Conservation (phyloP, 2,888 invertebrate species). For the Meiosimyza decipiens region DNA sequence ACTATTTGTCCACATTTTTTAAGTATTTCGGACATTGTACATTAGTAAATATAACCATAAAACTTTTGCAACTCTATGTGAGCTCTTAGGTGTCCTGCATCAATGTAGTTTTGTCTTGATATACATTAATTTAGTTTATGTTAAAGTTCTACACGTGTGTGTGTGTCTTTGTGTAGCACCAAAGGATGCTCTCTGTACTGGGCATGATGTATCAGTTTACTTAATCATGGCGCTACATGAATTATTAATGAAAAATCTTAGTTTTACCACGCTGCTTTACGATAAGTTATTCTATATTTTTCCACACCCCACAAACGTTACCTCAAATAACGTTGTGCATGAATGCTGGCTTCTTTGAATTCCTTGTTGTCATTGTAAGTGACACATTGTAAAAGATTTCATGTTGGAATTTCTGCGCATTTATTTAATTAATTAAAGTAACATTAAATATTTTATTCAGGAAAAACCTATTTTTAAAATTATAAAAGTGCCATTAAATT, state of each 20-base stretch:
- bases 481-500: background rate
- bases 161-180: too few species aligned
- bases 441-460: too few species aligned
- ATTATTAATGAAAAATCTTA: conserved; percentile 32
- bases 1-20: too few species aligned
- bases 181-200: background rate
- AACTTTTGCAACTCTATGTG: too few species aligned
- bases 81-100: too few species aligned
- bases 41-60: too few species aligned
- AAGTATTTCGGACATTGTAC: too few species aligned
- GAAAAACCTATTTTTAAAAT: too few species aligned
- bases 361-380: background rate
- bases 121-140: too few species aligned
- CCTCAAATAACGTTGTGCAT: too few species aligned
- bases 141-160: too few species aligned
- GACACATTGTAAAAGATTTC: background rate
- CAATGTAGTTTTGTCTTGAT: too few species aligned
- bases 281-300: background rate
- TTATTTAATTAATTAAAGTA: background rate
- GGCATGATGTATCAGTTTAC: conserved; percentile 26
- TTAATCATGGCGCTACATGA: conserved; percentile 30
- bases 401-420: background rate
- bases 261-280: background rate
- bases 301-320: background rate
- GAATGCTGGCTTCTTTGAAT: background rate